Conservation (phyloP, 1,140 invertebrate species). For the Orussus abietinus region DNA sequence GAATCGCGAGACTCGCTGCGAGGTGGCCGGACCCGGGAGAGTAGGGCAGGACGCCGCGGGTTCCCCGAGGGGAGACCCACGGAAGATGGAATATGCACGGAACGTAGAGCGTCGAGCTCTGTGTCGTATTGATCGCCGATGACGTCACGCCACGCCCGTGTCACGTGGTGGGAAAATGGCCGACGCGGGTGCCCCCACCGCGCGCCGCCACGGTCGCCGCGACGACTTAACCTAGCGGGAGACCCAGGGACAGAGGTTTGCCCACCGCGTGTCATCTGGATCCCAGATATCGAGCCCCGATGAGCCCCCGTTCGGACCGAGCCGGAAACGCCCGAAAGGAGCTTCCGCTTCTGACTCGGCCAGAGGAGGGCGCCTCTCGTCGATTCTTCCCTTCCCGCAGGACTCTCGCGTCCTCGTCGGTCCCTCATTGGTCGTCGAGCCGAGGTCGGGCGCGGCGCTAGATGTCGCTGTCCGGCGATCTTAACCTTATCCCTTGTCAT, state of each 20-base stretch:
- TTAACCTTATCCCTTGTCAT: too few species aligned
- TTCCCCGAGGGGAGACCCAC: constrained; percentile 14
- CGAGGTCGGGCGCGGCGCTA: too few species aligned
- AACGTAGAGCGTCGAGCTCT: constrained; percentile 27
- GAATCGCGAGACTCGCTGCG: too few species aligned
- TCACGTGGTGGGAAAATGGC: constrained; percentile 51
- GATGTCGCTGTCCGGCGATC: too few species aligned
- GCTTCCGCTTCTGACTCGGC: too few species aligned
- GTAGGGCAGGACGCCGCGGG: constrained; percentile 3
- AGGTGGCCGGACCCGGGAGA: not conserved
- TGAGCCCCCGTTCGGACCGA: too few species aligned
- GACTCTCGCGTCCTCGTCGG: too few species aligned
- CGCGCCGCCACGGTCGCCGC: constrained; percentile 18
- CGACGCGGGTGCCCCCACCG: constrained; percentile 27
- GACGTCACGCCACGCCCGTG: constrained; percentile 52
- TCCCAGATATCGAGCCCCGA: not conserved
- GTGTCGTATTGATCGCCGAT: constrained; percentile 49
- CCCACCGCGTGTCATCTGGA: constrained; percentile 1
- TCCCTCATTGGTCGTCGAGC: too few species aligned
- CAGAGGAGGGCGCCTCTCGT: too few species aligned
- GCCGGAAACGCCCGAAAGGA: too few species aligned
- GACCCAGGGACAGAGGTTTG: not conserved
- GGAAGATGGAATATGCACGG: constrained; percentile 24
- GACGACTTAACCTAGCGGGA: not conserved
- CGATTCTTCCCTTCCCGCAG: too few species aligned